These are phyloP conservation scores for Dendrocincla tyrannina DNA, from an alignment of 2,797 vertebrate species.

Conservation along the genomic window DNA sequence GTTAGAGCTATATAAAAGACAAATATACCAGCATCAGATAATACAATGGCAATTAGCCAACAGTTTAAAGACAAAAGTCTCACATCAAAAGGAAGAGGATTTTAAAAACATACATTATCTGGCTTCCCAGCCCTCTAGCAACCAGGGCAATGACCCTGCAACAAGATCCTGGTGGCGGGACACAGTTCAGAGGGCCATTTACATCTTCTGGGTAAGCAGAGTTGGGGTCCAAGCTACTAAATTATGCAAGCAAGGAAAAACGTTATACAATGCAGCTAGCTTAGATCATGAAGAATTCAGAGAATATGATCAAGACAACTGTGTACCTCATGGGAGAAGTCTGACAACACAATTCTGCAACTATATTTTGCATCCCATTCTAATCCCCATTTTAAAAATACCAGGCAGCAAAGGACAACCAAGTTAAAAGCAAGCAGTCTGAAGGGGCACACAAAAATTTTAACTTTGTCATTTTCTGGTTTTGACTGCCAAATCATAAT, in stretches of 20 bases:
- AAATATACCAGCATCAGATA: not conserved
- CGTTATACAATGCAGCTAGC: not conserved
- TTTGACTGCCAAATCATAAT: not conserved
- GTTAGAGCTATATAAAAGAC: not conserved
- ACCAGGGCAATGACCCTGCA: not conserved
- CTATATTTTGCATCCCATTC: not conserved
- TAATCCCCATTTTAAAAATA: not conserved
- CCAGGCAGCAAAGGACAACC: not conserved
- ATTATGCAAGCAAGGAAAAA: not conserved
- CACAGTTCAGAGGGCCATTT: not conserved
- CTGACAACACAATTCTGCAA: not conserved
- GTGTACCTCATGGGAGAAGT: not conserved
- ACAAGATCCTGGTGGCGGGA: not conserved
- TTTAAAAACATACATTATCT: not conserved
- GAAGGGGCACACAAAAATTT: not conserved
- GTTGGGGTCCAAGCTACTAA: not conserved
- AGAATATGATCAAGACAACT: not conserved
- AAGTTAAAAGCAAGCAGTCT: not conserved
- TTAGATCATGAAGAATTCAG: not conserved
- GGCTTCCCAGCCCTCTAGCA: not conserved
- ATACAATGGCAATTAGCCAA: conserved; percentile 33
- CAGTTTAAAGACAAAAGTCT: conserved; percentile 15
- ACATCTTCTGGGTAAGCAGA: rapidly evolving
- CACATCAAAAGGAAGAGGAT: conserved; percentile 6
- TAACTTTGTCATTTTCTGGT: not conserved